Evolutionary conservation across 1,140 invertebrate species (phyloP), one percentile per base, ranked within the genome.

Genomic region (Sinonovacula constricta): DNA sequence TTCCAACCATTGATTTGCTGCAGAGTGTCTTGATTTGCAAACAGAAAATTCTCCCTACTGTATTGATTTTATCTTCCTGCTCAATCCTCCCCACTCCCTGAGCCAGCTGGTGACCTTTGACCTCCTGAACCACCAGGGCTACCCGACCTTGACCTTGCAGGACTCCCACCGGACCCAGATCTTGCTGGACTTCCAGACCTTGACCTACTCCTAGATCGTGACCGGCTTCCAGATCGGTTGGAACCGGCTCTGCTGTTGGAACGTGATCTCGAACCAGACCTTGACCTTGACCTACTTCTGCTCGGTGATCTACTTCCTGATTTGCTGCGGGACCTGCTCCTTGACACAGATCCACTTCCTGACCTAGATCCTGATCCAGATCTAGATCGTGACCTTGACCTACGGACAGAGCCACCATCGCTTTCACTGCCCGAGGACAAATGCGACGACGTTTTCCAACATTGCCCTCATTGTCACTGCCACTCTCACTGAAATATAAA

Each of bases 401-500:
- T 54, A 24, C 62, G 79, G 10, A 81, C 72, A 26, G 82, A 84
- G 0, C 82, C 85, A 68, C 51, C 83, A 59, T 87, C 88, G 84
- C 86, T 88, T 2, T 87, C 87, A 81, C 88, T 89, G 15, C 84
- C 89, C 57, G 88, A 89, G 2, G 91, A 91, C 81, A 79, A 86
- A 84, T 92, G 89, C 81, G 85, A 81, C 87, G 92, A 90, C 28
- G 91, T 92, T 86, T 87, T 22, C 86, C 86, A 57, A 80, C 81
- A 69, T 82, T 84, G 86, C 77, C 90, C 49, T 92, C 93, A 71
- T 91, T 91, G 31, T 92, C 93, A 68, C 93, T 93, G 72, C 93
- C 93, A 81, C 93, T 93, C 7, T 87, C 79, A 92, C 65, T 65
- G 81, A 79, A 69, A 45, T 10, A 45, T 7, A 7, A 45, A 53